Base-by-base conservation (phyloP, 2,113 vertebrate genomes). In the Falco punctatus region DNA sequence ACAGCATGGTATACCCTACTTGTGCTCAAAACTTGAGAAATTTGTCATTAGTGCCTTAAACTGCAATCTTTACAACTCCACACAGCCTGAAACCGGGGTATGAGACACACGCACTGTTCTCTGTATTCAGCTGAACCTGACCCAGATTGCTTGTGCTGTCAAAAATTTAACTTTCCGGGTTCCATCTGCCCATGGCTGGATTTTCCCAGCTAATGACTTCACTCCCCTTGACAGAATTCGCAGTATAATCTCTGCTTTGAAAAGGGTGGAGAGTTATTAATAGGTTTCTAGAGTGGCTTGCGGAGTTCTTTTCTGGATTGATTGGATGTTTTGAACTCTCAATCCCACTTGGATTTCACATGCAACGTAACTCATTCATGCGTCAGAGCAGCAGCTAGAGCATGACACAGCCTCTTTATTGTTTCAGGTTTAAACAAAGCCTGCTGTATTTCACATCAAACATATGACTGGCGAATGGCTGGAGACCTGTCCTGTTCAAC, bases 331-430 rank as follows among this genome's bases (percentile, higher is more conserved):
- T 90, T 77, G 33, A 86, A 49, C 35, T 52, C 66, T 61, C 61
- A 94, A 44, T 55, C 52, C 58, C 67, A 38, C 49, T 33, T 94
- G 59, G 46, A 58, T 92, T 95, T 65, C 81, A 81, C 61, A 30
- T 5, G 52, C 48, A 72, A 44, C 11, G 8, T 38, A 79, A 69
- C 13, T 32, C 20, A 23, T 52, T 40, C 13, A 13, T 15, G 20
- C 59, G 51, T n/a, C 59, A 57, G 54, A 67, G 61, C 38, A 81
- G 51, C 66, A 87, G 8, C 44, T 48, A 23, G 33, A 81, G 61
- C 65, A 24, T 1, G 20, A 52, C 24, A n/a, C 0, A 72, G 52
- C 13, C 33, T 59, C n/a, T 89, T 48, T 42, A 49, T 24, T 1
- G 1, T 51, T 89, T 69, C 5, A 40, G 30, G n/a, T 54, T 90